Conservation (phyloP, 1,140 invertebrate genomes). For the Melipona quadrifasciata region DNA sequence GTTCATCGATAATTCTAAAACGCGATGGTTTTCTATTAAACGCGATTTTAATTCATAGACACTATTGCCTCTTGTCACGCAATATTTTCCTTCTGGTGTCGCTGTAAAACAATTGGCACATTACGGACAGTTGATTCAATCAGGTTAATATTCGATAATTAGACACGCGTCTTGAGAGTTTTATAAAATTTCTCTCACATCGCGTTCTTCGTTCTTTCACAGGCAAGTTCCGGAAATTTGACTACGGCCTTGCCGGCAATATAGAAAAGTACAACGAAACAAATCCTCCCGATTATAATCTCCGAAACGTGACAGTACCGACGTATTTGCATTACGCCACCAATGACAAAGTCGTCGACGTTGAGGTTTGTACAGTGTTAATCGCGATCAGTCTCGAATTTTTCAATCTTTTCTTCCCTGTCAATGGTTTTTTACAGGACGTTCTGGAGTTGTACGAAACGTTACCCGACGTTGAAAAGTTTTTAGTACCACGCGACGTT, state of each 20-base stretch:
- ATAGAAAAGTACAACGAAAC: slow-evolving; percentile 76
- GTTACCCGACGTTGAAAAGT: slow-evolving; percentile 81
- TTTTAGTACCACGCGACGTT: slow-evolving; percentile 78
- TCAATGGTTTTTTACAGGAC: slow-evolving; percentile 70
- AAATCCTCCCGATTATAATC: slow-evolving; percentile 84
- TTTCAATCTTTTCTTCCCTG: not conserved
- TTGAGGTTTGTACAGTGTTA: slow-evolving; percentile 25
- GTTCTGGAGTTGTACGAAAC: slow-evolving; percentile 74
- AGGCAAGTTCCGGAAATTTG: slow-evolving; percentile 84
- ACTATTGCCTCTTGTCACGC: too few species aligned
- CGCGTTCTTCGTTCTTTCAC: not conserved
- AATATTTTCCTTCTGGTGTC: too few species aligned
- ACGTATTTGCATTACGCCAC: slow-evolving; percentile 86
- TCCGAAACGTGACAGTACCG: slow-evolving; percentile 84
- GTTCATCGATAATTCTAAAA: too few species aligned
- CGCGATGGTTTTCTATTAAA: not conserved
- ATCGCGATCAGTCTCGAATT: not conserved
- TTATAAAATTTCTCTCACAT: too few species aligned
- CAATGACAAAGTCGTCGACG: slow-evolving; percentile 85
- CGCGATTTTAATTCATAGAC: slow-evolving; percentile 79
- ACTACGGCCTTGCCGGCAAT: slow-evolving; percentile 84
- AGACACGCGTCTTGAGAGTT: too few species aligned
- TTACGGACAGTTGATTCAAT: too few species aligned
- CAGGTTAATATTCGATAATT: slow-evolving; percentile 24
- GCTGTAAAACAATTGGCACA: too few species aligned